Percentiles rank a stretch among this genome's conserved stretches.
Evolutionary conservation across 2,888 invertebrate genomes (phyloP).

Genomic region (Serripes groenlandicus): DNA sequence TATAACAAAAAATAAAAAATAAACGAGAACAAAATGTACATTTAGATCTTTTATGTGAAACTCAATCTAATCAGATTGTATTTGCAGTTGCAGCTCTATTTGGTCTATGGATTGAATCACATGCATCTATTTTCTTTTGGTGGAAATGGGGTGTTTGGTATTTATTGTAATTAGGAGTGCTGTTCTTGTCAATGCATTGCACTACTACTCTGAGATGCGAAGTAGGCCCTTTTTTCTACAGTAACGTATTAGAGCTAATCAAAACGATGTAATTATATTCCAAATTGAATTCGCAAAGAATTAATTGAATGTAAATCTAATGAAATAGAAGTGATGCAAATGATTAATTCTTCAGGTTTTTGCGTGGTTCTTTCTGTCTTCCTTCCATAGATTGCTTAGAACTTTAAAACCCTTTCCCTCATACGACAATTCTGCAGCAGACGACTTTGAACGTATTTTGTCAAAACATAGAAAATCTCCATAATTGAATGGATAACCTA

Average conservation of each 20-base stretch:
- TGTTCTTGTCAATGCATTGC: conserved; percentile 2
- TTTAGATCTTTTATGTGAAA: too few relatives aligned
- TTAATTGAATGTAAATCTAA: conserved; percentile 30
- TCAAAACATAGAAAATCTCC: background rate
- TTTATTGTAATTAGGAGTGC: conserved; percentile 5
- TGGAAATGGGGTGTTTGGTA: background rate
- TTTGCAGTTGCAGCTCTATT: background rate
- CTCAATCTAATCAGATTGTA: too few relatives aligned
- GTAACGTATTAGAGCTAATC: conserved; percentile 17
- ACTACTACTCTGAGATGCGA: conserved; percentile 7
- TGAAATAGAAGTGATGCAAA: conserved; percentile 19
- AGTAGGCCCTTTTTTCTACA: conserved; percentile 1
- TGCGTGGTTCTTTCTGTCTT: background rate
- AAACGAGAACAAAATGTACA: too few relatives aligned
- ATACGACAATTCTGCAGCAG: too few relatives aligned
- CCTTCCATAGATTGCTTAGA: background rate
- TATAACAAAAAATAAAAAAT: too few relatives aligned
- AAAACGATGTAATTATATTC: conserved; percentile 14
- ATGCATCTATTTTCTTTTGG: background rate
- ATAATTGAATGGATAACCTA: background rate
- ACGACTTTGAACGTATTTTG: too few relatives aligned
- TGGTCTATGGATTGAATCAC: background rate
- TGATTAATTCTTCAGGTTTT: conserved; percentile 15
- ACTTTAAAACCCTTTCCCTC: too few relatives aligned
- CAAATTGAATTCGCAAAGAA: conserved; percentile 15